Evolutionary conservation across 2,797 vertebrate species (phyloP).

Genomic region (Sebastes miniatus): DNA sequence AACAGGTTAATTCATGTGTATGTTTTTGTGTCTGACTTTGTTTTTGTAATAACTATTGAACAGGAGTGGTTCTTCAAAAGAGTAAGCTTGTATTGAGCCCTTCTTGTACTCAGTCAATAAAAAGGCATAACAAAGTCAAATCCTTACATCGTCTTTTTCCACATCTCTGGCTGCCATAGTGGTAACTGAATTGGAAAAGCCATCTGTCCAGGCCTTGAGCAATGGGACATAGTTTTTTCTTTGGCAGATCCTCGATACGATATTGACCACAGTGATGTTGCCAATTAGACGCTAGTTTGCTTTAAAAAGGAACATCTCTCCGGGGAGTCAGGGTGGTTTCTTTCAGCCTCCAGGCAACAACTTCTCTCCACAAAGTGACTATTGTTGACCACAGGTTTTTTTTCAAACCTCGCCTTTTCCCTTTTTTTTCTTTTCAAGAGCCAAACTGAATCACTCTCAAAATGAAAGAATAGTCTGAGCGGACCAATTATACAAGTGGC

Average conservation of each 20-base stretch:
- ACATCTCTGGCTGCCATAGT: constrained; percentile 8
- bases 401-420: background rate
- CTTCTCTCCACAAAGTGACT: constrained; percentile 45
- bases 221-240: constrained; percentile 31
- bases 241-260: constrained; percentile 52
- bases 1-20: too few relatives aligned
- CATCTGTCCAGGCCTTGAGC: constrained; percentile 44
- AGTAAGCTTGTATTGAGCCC: too few relatives aligned
- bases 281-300: constrained; percentile 63
- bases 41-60: too few relatives aligned
- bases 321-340: constrained; percentile 36
- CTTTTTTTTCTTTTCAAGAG: constrained; percentile 27
- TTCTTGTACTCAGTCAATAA: too few relatives aligned
- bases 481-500: constrained; percentile 39
- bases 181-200: constrained; percentile 32
- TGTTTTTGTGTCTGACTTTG: too few relatives aligned
- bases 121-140: background rate
- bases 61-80: too few relatives aligned
- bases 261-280: constrained; percentile 61
- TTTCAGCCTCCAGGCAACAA: constrained; percentile 47
- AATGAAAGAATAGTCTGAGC: constrained; percentile 59
- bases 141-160: background rate
- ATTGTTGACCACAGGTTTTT: constrained; percentile 54
- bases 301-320: constrained; percentile 48
- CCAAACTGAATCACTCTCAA: constrained; percentile 50